phyloP scores from a whole-genome alignment of 2,888 invertebrate genomes.

The Drosophila macrothrix region DNA sequence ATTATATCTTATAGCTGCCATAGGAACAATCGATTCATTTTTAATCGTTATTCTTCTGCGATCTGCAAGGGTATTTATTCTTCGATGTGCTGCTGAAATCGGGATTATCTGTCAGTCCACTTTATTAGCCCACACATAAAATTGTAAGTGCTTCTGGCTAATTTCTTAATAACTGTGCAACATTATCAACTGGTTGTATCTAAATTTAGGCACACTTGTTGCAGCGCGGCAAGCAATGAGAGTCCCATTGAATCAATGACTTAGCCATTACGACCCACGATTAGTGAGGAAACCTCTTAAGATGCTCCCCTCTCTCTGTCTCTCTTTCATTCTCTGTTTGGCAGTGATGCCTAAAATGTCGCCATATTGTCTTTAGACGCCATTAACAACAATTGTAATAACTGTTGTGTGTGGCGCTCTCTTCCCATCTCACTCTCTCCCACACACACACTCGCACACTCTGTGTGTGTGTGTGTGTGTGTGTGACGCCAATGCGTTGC shows the following conservation, averaged over 20 bases:
- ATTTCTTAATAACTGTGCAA: conserved; percentile 6
- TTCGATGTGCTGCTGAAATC: not conserved
- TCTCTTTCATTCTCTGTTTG: not conserved
- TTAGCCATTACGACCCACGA: conserved; percentile 35
- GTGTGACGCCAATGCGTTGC: conserved; percentile 60
- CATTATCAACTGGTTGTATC: not conserved
- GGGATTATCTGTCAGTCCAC: not conserved
- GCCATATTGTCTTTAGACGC: conserved; percentile 64
- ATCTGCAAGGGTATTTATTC: not conserved
- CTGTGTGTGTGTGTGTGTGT: conserved; percentile 24
- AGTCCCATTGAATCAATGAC: conserved; percentile 35
- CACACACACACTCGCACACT: conserved; percentile 3
- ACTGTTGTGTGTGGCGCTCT: conserved; percentile 8
- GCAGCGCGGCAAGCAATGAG: conserved; percentile 14
- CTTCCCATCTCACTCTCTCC: not conserved
- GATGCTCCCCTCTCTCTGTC: not conserved
- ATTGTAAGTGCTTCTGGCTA: not conserved
- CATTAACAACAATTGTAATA: conserved; percentile 48
- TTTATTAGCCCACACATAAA: not conserved
- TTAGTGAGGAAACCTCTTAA: conserved; percentile 23
- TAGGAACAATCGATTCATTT: not conserved
- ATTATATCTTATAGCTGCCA: not conserved
- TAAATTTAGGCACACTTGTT: conserved; percentile 51
- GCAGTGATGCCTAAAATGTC: conserved; percentile 38
- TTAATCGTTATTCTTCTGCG: not conserved